Percentiles rank a stretch among this genome's conserved stretches.
Evolutionary conservation across 2,888 invertebrate species (phyloP).

Genomic region (Liopterus haemorrhoidalis): DNA sequence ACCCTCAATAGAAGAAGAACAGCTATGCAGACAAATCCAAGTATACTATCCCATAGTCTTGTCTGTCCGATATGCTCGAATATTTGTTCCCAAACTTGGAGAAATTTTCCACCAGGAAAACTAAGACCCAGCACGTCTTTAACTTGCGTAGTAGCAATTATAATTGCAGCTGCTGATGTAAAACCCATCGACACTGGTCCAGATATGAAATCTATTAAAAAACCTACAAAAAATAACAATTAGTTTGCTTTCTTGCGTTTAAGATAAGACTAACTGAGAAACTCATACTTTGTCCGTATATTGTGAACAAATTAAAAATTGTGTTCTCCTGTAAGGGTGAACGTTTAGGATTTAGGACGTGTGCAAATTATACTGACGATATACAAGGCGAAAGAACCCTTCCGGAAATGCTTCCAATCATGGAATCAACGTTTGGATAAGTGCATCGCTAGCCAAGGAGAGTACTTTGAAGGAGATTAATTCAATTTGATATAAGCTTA

Average conservation of each 20-base stretch:
- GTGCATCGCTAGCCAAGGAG: too few relatives aligned
- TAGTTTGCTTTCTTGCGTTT: constrained; percentile 5
- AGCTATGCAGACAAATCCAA: constrained; percentile 64
- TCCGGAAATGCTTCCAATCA: too few relatives aligned
- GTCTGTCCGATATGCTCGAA: constrained; percentile 66
- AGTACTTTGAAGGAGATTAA: too few relatives aligned
- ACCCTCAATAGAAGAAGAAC: constrained; percentile 65
- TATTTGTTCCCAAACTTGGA: constrained; percentile 64
- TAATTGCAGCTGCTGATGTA: constrained; percentile 76
- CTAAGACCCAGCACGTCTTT: constrained; percentile 67
- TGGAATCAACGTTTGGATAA: too few relatives aligned
- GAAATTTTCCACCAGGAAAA: constrained; percentile 64
- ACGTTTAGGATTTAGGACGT: background rate
- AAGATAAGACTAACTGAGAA: background rate
- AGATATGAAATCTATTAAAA: constrained; percentile 77
- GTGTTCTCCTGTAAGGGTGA: background rate
- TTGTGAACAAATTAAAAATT: background rate
- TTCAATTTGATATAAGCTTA: too few relatives aligned
- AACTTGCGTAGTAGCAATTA: constrained; percentile 74
- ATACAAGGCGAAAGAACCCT: constrained; percentile 10
- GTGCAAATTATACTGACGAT: background rate
- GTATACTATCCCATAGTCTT: constrained; percentile 61
- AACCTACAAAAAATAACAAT: constrained; percentile 51
- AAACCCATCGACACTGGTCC: constrained; percentile 77
- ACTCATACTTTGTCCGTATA: background rate